Evolutionary conservation across 2,113 vertebrate genomes (phyloP), one percentile per base, ranked within the genome.

Genomic region (Lonchura striata): DNA sequence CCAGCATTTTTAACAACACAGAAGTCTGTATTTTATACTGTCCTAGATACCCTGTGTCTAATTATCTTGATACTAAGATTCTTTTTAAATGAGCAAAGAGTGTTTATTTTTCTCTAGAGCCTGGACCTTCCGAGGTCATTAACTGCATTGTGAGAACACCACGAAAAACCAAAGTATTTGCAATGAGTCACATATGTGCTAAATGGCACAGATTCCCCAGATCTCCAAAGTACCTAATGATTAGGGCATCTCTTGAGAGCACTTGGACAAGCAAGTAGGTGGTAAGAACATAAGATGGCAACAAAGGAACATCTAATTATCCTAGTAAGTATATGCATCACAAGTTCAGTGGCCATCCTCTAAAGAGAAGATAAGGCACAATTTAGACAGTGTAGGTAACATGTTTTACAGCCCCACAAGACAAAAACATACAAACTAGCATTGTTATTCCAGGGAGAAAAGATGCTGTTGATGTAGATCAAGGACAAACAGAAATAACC

Each of bases 281-380:
- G 79, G 64, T 56, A 82, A 84, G 42, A 87, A 84, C 6, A 6
- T 27, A 71, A 57, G 53, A 49, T 7, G 20, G 46, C 30, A 92
- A 82, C 60, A 94, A 92, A 93, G 54, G 37, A 91, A 91, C 64
- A 64, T 54, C 82, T 90, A 61, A 90, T 92, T 93, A 88, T 92
- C 46, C 21, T 46, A 20, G 37, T 39, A 65, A 13, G 57, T 44
- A 9, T 49, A 70, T 39, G 42, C 46, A 80, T 60, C 84, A 71
- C 21, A 50, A 77, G 23, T 37, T 64, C 47, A 68, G 59, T 65
- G 41, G 65, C 72, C 69, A 49, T n/a, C 56, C 57, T 37, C 39
- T 66, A 59, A 25, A 68, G 13, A 68, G 42, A 27, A 74, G 35
- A 52, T 17, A 60, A 50, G 10, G 64, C 17, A 35, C 54, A 90